Base-by-base conservation (phyloP, 2,888 invertebrate species). In the Platycheirus albimanus region DNA sequence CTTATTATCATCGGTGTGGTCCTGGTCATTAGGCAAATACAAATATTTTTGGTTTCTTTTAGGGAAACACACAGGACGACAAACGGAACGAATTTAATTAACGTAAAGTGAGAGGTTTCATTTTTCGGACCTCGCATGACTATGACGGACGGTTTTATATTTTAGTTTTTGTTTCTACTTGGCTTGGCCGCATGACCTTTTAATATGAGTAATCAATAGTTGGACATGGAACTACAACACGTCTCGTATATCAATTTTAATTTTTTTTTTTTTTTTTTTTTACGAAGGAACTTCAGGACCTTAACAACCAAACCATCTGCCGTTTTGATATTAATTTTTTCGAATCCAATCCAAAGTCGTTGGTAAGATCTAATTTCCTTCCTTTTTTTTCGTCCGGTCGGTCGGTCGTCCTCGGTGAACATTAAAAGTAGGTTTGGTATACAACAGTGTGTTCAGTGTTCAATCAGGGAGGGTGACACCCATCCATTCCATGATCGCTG, bases 291-390 rank as follows among this genome's bases (percentile, higher is more conserved):
- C 43, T 79, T 56, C 33, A 33, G 17, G 47, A 10, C 24, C 56
- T 36, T n/a, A 19, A 11, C 36, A 1, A 69, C 54, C 2, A 3
- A 11, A 13, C 43, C 83, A 83, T 83, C 83, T 83, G 83, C 69
- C 69, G 78, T 56, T 83, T 75, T 75, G 54, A 56, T 69, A 75
- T 63, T 64, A 24, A 58, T 41, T 64, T 67, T 56, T 49, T 58
- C 33, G 49, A 78, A 64, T 78, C 64, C 66, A 43, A 64, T 51
- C 64, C 61, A 43, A 47, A 41, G 52, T 66, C 41, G n/a, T n/a
- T n/a, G 67, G 41, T 41, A 41, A 69, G 83, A 83, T 83, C 83
- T 78, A 58, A 83, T 83, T 83, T 83, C 81, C 54, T 83, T 83
- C 72, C 61, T 77, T 43, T 28, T 49, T 49, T 43, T 28, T 49